A percentile compares a stretch with the other conserved stretches of the same genome.
phyloP scores from a whole-genome alignment of 2,797 vertebrate species.

The Denticeps clupeoides region DNA sequence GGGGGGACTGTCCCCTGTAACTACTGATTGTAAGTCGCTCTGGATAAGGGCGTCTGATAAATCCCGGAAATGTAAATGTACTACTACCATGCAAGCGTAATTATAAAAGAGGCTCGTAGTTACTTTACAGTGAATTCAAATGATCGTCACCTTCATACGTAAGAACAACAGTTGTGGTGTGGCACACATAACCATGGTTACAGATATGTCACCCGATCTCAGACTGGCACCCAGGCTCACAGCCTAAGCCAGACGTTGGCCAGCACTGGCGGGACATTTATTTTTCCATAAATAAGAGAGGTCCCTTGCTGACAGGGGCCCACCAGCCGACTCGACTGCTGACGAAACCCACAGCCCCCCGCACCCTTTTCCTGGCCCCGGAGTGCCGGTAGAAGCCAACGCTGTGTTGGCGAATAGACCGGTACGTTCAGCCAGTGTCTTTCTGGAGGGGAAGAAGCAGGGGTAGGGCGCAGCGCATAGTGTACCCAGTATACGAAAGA shows the following conservation, averaged over 20 bases:
- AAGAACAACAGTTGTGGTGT: background rate
- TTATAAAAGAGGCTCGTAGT: no score
- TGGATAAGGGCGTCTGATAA: no score
- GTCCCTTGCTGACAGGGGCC: background rate
- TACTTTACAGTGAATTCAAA: no score
- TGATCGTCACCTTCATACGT: no score
- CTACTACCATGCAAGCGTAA: no score
- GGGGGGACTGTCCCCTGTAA: no score
- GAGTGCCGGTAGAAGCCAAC: background rate
- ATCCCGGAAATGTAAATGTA: no score
- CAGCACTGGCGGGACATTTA: constrained; percentile 5
- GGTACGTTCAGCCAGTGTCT: constrained; percentile 6
- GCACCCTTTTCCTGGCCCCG: background rate
- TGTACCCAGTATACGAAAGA: no score
- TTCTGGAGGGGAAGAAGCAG: constrained; percentile 6
- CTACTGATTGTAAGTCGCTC: no score
- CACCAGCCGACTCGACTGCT: background rate
- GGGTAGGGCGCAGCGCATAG: background rate
- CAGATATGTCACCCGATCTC: background rate
- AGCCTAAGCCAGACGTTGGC: background rate
- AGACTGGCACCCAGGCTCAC: background rate
- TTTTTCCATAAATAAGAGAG: constrained; percentile 12
- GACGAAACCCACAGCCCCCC: background rate
- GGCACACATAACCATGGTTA: background rate
- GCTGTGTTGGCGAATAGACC: background rate